Evolutionary conservation across 2,113 vertebrate genomes (phyloP), one percentile per base, ranked within the genome.

Genomic region (Phylloscopus trochiloides): DNA sequence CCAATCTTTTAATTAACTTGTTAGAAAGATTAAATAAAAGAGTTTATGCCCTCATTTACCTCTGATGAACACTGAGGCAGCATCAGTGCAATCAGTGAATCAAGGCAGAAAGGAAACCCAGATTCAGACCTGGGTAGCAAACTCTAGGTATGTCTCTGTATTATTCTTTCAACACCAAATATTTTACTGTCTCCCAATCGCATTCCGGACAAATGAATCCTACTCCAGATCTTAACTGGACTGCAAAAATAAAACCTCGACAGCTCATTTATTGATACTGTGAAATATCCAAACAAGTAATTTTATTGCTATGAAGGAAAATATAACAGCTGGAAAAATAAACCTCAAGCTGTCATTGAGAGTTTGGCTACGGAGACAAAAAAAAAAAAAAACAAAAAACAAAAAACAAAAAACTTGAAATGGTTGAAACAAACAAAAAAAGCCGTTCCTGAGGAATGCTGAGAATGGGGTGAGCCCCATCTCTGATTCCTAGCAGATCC

Each of bases 261-360:
- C 67, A 83, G 94, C 65, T 92, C 82, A 95, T 94, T 93, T 96
- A 96, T 86, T 96, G 93, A 96, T 88, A 92, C 61, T 71, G 65
- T 55, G 72, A 91, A 96, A 95, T 90, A 96, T 48, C 72, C 85
- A 96, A 96, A 95, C 94, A 96, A 96, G 88, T 83, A 62, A 92
- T 93, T 96, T 95, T 86, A 94, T 86, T 96, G 90, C 93, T 71
- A 90, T 90, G 88, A 95, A 92, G 88, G 55, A 95, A 96, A 95
- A 96, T n/a, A 66, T 20, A 96, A 93, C 93, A 96, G 90, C 94
- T 97, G 96, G 95, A 95, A 95, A 93, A 97, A 96, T 92, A 96
- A 96, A 93, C 82, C 51, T 92, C 63, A 40, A 92, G 59, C 86
- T 94, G 94, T 77, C 88, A 63, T 28, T 84, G 72, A 92, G 55